phyloP scores from a whole-genome alignment of 2,888 invertebrate species.

The Peribatodes rhomboidaria region DNA sequence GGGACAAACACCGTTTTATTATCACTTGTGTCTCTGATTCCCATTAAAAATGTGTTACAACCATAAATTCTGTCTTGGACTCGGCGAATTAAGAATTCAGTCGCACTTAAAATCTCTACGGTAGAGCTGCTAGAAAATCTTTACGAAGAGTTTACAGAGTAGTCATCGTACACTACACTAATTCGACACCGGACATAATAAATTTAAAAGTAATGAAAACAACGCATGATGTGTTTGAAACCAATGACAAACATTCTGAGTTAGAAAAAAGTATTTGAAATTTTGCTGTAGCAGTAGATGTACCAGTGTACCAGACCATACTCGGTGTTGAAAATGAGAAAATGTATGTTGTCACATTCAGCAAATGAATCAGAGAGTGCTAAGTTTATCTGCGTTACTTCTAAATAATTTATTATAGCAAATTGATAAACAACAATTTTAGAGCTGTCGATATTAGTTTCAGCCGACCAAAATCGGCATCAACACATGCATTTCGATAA shows the following conservation, averaged over 20 bases:
- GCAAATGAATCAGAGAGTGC: too few relatives aligned
- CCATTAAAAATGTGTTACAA: constrained; percentile 13
- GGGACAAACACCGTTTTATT: constrained; percentile 7
- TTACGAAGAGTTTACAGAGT: not conserved
- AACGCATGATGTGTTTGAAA: not conserved
- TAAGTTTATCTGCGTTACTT: too few relatives aligned
- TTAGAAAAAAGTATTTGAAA: too few relatives aligned
- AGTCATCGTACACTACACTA: not conserved
- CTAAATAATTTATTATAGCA: too few relatives aligned
- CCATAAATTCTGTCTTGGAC: constrained; percentile 48
- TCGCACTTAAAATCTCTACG: constrained; percentile 51
- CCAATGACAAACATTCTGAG: not conserved
- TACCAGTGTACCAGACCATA: too few relatives aligned
- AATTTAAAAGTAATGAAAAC: not conserved
- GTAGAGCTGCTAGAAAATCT: constrained; percentile 31
- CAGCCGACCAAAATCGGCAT: not conserved
- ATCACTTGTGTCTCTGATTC: not conserved
- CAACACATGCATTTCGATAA: not conserved
- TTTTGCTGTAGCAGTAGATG: too few relatives aligned
- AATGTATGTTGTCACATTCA: too few relatives aligned
- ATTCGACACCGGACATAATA: not conserved
- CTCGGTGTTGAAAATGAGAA: too few relatives aligned
- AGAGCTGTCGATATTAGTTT: too few relatives aligned
- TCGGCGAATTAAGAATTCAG: constrained; percentile 49
- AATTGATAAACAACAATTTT: too few relatives aligned